Evolutionary conservation across 2,888 invertebrate species (phyloP), one percentile per base, ranked within the genome.

Genomic region (Ischnura elegans): DNA sequence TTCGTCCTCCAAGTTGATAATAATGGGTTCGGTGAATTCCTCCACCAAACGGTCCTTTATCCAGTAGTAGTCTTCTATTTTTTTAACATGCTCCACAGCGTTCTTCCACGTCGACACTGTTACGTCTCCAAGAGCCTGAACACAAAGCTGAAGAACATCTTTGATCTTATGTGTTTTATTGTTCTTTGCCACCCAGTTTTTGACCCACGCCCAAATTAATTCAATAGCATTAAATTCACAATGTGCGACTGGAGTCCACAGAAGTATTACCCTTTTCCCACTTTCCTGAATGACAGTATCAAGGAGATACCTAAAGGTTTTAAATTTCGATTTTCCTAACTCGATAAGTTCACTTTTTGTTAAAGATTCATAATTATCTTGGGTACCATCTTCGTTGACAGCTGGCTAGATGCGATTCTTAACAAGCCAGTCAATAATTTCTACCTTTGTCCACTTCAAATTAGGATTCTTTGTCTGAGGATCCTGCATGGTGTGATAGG

Each of bases 361-460:
- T 0, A 47, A 13, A 16, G 51, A 47, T 61, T 93, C 61, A 29
- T n/a, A 47, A 4, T 29, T 25, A 55, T 93, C 93, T 16, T 55
- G 36, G 55, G 25, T 61, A 5, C 47, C 45, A 36, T 90, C 51
- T 43, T 45, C 51, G 46, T 93, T 36, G 55, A 46, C 43, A 13
- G n/a, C 21, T 43, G 61, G 47, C 47, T 51, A 13, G 8, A 93
- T 93, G n/a, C 45, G 25, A 84, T 93, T 66, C 36, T 84, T 93
- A n/a, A 47, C 36, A 43, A 93, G 45, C 93, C 84, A 93, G 36
- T 93, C 76, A 93, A 93, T 93, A 2, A 93, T 93, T 42, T 10
- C 76, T 16, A 42, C 25, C 84, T 93, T 93, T 93, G 61, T 93
- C 93, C 93, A 93, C 19, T 46, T 45, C 76, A 76, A 87, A 29